These are phyloP conservation scores for Sebastes itinus DNA, from an alignment of 2,797 vertebrate genomes.

Conservation along the genomic window DNA sequence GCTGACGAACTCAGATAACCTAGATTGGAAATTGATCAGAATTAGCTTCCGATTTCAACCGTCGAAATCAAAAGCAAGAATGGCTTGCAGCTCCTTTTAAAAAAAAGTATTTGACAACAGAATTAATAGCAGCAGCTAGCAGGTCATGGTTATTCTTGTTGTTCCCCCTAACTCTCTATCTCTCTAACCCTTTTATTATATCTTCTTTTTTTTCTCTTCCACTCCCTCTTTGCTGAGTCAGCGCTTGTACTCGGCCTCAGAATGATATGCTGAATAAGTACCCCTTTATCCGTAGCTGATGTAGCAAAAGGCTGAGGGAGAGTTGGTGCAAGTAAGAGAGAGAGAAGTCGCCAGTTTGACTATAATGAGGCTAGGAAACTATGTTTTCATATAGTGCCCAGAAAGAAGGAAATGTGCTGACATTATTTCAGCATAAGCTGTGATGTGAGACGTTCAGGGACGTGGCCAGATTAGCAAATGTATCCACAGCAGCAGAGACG, in stretches of 20 bases:
- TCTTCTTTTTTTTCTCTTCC: not conserved
- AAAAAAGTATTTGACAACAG: slow-evolving; percentile 7
- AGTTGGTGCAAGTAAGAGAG: slow-evolving; percentile 17
- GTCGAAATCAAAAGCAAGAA: no score
- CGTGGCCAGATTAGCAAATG: slow-evolving; percentile 15
- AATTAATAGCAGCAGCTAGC: not conserved
- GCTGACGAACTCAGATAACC: not conserved
- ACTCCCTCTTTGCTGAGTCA: slow-evolving; percentile 55
- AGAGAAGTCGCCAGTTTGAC: slow-evolving; percentile 23
- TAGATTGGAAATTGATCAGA: no score
- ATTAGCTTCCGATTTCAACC: no score
- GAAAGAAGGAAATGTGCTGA: slow-evolving; percentile 32
- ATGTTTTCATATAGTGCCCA: slow-evolving; percentile 17
- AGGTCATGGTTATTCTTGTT: slow-evolving; percentile 13
- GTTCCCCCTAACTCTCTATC: not conserved
- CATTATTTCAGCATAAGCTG: not conserved
- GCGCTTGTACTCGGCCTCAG: slow-evolving; percentile 33
- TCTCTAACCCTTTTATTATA: slow-evolving; percentile 21
- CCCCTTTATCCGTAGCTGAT: slow-evolving; percentile 50
- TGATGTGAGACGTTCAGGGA: slow-evolving; percentile 5
- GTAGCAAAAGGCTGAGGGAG: slow-evolving; percentile 32
- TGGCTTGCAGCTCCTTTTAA: slow-evolving; percentile 3
- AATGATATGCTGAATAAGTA: slow-evolving; percentile 61
- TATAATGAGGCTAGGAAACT: slow-evolving; percentile 30
- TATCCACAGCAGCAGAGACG: not conserved